These are phyloP conservation scores for Prosopocoilus inquinatus DNA, from an alignment of 2,888 invertebrate species.

Conservation along the genomic window DNA sequence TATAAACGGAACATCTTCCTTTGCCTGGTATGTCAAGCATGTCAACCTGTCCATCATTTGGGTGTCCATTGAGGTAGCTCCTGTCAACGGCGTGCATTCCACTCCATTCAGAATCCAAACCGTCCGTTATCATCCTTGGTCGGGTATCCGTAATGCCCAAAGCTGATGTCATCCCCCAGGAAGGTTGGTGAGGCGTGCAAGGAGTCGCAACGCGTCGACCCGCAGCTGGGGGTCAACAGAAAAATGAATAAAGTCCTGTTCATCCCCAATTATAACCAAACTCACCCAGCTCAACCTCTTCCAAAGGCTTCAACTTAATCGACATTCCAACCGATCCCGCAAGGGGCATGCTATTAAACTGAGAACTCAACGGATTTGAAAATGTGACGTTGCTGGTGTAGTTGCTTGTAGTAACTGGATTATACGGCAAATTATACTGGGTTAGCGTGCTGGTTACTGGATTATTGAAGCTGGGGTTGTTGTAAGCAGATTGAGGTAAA, in stretches of 20 bases:
- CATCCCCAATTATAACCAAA: background rate
- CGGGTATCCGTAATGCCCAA: slow-evolving; percentile 41
- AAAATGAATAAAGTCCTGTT: background rate
- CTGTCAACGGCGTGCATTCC: slow-evolving; percentile 41
- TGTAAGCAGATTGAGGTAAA: slow-evolving; percentile 51
- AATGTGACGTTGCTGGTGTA: slow-evolving; percentile 57
- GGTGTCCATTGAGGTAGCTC: slow-evolving; percentile 47
- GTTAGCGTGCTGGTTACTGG: slow-evolving; percentile 48
- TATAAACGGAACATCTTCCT: slow-evolving; percentile 89
- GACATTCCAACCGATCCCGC: slow-evolving; percentile 56
- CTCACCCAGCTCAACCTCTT: slow-evolving; percentile 67
- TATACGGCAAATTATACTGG: slow-evolving; percentile 52
- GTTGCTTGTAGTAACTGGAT: slow-evolving; percentile 43
- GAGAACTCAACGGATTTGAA: slow-evolving; percentile 63
- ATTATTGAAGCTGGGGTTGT: slow-evolving; percentile 55
- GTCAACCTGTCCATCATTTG: slow-evolving; percentile 76
- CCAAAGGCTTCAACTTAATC: slow-evolving; percentile 69
- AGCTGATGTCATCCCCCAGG: slow-evolving; percentile 39
- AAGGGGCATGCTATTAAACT: slow-evolving; percentile 55
- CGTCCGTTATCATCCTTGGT: slow-evolving; percentile 45
- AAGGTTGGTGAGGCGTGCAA: slow-evolving; percentile 46
- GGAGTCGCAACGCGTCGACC: slow-evolving; percentile 48
- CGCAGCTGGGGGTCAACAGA: slow-evolving; percentile 13
- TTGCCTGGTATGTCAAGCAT: slow-evolving; percentile 94
- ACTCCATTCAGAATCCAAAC: slow-evolving; percentile 49